Evolutionary conservation across 2,888 invertebrate species (phyloP).

Genomic region (Archips xylosteana): DNA sequence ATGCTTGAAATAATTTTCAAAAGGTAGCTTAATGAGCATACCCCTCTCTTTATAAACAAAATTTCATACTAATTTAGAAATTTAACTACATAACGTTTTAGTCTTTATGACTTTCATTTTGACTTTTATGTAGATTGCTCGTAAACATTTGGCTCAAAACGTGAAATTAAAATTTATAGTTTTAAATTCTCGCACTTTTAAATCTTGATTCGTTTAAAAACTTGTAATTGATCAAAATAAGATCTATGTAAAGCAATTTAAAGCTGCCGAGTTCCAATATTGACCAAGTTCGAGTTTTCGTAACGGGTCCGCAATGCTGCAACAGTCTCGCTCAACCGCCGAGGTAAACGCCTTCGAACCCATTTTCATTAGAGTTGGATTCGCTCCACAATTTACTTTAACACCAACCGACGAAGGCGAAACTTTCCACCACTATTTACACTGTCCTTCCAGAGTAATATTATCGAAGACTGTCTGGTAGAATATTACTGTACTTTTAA

Average conservation of each 20-base stretch:
- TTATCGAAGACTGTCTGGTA: conserved; percentile 11
- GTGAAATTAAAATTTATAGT: background rate
- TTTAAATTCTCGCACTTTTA: conserved; percentile 4
- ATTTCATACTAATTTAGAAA: background rate
- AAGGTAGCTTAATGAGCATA: background rate
- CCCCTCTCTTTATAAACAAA: background rate
- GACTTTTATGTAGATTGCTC: too few relatives aligned
- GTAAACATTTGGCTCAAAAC: background rate
- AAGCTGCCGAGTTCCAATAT: conserved; percentile 34
- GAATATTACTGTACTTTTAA: background rate
- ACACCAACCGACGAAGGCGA: conserved; percentile 23
- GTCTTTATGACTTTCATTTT: too few relatives aligned
- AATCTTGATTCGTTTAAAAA: conserved; percentile 5
- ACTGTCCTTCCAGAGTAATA: conserved; percentile 19
- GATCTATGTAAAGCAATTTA: conserved; percentile 31
- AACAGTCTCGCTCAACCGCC: conserved; percentile 11
- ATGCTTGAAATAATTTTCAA: conserved; percentile 7
- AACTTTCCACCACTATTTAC: conserved; percentile 32
- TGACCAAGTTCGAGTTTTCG: conserved; percentile 28
- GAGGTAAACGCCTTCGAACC: conserved; percentile 36
- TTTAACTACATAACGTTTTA: background rate
- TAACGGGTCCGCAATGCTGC: conserved; percentile 17
- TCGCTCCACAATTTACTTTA: conserved; percentile 30
- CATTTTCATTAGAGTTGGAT: conserved; percentile 31
- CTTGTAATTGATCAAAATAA: conserved; percentile 26